phyloP scores from a whole-genome alignment of 2,797 vertebrate genomes.

The Taenioides sp. region DNA sequence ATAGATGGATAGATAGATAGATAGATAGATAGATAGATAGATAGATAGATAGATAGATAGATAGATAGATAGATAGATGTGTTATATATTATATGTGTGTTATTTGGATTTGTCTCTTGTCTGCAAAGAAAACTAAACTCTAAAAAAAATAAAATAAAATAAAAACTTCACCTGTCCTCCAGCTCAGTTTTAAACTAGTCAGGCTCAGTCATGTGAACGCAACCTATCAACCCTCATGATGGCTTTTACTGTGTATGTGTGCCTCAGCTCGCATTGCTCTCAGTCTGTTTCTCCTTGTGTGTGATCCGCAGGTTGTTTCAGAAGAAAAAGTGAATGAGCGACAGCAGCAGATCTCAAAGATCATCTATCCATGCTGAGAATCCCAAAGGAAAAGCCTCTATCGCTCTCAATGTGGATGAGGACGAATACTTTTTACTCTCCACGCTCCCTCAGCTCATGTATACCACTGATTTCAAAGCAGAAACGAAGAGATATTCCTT shows the following conservation, averaged over 20 bases:
- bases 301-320: slow-evolving; percentile 72
- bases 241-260: background rate
- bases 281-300: slow-evolving; percentile 48
- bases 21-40: too few relatives aligned
- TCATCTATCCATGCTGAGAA: slow-evolving; percentile 41
- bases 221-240: too few relatives aligned
- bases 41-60: too few relatives aligned
- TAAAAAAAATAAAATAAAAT: too few relatives aligned
- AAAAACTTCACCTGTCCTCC: too few relatives aligned
- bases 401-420: slow-evolving; percentile 28
- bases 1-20: too few relatives aligned
- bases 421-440: slow-evolving; percentile 47
- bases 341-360: slow-evolving; percentile 35
- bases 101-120: too few relatives aligned
- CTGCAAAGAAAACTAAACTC: too few relatives aligned
- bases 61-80: too few relatives aligned
- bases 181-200: too few relatives aligned
- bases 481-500: slow-evolving; percentile 66
- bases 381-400: slow-evolving; percentile 39
- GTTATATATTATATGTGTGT: too few relatives aligned
- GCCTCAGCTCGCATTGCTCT: slow-evolving; percentile 47
- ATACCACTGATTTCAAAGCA: slow-evolving; percentile 60
- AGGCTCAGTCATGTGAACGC: too few relatives aligned
- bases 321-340: slow-evolving; percentile 69
- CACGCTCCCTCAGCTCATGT: slow-evolving; percentile 45